Base-by-base conservation (phyloP, 2,888 invertebrate species). In the Polydrusus tereticollis region DNA sequence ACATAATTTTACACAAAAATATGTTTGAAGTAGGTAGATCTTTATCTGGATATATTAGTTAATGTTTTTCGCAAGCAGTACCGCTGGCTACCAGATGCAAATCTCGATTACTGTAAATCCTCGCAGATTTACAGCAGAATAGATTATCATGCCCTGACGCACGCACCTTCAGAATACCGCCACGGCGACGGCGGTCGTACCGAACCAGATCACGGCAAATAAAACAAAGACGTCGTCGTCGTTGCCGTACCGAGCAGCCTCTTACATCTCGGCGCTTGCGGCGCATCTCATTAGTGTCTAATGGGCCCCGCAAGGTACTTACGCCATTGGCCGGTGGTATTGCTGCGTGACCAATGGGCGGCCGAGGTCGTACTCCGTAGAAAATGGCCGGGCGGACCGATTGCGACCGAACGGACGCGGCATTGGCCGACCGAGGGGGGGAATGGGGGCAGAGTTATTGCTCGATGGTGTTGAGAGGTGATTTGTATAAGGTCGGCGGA, bases 211-310 rank as follows among this genome's bases (percentile, higher is more conserved):
- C 43, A 41, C 21, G 8, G 41, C 21, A 59, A n/a, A 41, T 41
- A 59, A 65, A 65, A 52, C 52, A 65, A 65, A 38, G 26, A 52
- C 52, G 23, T 55, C 47, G 18, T 26, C 26, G 18, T 36, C 26
- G n/a, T n/a, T n/a, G 60, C 52, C n/a, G 36, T 59, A 55, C 29
- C 26, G 43, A 38, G 18, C 65, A 65, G 65, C 65, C 65, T 65
- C 65, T 55, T 55, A 55, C 52, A 55, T 55, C 65, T 41, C 69
- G 12, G 52, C 20, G 23, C 70, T 21, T 6, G 57, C 52, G 50
- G 52, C 71, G 83, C 84, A 84, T 84, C 83, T 84, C 84, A 84
- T 84, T 84, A 84, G 83, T 80, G 79, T 80, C 80, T 83, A 83
- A 83, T 83, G 83, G 84, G 80, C 79, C 60, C 72, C n/a, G 36